phyloP scores from a whole-genome alignment of 2,888 invertebrate species.

The Ennomos fuscantarius region DNA sequence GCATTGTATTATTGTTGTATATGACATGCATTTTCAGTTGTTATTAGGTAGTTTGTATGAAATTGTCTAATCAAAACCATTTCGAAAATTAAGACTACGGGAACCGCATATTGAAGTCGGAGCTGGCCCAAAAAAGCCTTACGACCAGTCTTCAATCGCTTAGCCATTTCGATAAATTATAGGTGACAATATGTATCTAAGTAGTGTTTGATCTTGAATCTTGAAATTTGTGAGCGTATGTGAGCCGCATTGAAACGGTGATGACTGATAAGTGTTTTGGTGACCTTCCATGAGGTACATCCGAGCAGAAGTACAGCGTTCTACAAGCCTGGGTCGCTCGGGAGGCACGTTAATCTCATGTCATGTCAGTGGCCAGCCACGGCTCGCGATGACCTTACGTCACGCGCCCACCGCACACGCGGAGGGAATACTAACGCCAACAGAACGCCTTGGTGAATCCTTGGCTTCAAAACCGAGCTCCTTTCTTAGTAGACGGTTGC shows the following conservation, averaged over 20 bases:
- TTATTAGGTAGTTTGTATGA: too few species aligned
- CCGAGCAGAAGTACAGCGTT: not conserved
- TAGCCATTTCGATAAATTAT: too few species aligned
- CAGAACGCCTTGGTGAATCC: slow-evolving; percentile 82
- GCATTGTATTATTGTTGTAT: too few species aligned
- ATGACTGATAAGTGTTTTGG: slow-evolving; percentile 9
- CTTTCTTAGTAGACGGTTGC: slow-evolving; percentile 79
- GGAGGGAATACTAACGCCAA: slow-evolving; percentile 79
- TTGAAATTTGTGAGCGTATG: not conserved
- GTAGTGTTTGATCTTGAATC: not conserved
- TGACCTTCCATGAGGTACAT: slow-evolving; percentile 12
- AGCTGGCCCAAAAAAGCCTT: too few species aligned
- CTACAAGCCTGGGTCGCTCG: slow-evolving; percentile 35
- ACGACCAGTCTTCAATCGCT: too few species aligned
- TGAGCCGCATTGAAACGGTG: not conserved
- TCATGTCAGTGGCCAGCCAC: slow-evolving; percentile 74
- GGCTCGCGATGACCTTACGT: slow-evolving; percentile 78
- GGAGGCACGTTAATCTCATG: slow-evolving; percentile 72
- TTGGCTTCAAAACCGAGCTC: slow-evolving; percentile 85
- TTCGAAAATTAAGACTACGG: too few species aligned
- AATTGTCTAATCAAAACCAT: too few species aligned
- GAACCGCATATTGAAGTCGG: too few species aligned
- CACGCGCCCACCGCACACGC: slow-evolving; percentile 77
- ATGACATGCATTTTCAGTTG: too few species aligned
- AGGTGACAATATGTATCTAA: not conserved